Percentiles rank a stretch among this genome's conserved stretches.
These are phyloP conservation scores for Sturnus vulgaris DNA, from an alignment of 2,113 vertebrate genomes.

Conservation along the genomic window DNA sequence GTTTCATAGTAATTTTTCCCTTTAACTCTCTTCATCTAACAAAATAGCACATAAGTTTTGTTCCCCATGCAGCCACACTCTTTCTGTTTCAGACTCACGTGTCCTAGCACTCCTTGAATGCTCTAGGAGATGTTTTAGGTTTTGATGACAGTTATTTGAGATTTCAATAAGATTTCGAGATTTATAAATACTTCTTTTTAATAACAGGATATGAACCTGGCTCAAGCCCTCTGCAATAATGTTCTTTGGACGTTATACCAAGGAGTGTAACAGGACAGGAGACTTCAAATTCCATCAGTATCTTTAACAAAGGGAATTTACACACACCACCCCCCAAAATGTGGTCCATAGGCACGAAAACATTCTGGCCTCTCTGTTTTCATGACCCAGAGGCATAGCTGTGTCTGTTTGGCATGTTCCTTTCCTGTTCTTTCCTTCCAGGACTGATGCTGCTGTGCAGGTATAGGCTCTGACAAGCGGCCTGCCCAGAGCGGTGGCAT, in stretches of 20 bases:
- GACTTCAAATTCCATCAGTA: background rate
- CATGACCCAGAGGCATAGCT: background rate
- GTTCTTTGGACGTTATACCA: background rate
- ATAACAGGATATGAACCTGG: background rate
- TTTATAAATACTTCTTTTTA: background rate
- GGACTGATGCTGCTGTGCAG: background rate
- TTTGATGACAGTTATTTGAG: background rate
- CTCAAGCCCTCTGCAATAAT: background rate
- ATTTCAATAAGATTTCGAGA: background rate
- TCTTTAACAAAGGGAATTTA: background rate
- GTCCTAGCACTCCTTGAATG: background rate
- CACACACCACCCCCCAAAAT: background rate
- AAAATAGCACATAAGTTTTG: background rate
- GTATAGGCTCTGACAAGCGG: no score
- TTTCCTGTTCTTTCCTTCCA: background rate
- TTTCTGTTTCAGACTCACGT: background rate
- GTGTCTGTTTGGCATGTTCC: background rate
- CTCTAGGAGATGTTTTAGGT: background rate
- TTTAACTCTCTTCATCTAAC: background rate
- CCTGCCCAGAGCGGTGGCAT: accelerated
- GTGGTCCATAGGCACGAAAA: background rate
- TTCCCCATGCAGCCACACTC: background rate
- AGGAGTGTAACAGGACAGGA: background rate
- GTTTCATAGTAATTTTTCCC: background rate
- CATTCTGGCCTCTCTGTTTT: background rate